Percentiles rank a stretch among this genome's conserved stretches.
Conservation (phyloP, 2,888 invertebrate species). For the Ornithoptera priamus region DNA sequence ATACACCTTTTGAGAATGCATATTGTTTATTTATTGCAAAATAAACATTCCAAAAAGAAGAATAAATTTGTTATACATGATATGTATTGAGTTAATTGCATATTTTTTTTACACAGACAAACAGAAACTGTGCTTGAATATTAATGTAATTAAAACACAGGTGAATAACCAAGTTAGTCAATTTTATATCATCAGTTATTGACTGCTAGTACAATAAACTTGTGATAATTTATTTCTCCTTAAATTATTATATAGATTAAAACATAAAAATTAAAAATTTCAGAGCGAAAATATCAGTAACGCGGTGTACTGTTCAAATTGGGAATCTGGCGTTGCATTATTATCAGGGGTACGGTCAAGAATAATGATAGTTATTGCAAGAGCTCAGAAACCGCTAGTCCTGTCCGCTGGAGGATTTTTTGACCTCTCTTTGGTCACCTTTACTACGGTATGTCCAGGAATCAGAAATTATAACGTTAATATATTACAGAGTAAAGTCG, state of each 20-base stretch:
- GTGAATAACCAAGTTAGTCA: too few species aligned
- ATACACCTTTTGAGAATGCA: neutral
- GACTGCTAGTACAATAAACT: too few species aligned
- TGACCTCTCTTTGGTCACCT: constrained; percentile 39
- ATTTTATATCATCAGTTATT: too few species aligned
- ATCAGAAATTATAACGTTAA: too few species aligned
- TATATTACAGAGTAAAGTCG: too few species aligned
- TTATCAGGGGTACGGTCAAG: constrained; percentile 31
- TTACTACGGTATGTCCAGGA: constrained; percentile 33
- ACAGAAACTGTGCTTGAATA: too few species aligned
- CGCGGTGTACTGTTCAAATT: constrained; percentile 36
- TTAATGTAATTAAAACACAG: too few species aligned
- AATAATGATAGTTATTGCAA: constrained; percentile 32
- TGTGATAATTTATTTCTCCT: too few species aligned
- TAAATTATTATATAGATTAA: too few species aligned
- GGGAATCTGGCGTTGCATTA: constrained; percentile 33
- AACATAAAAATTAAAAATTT: neutral
- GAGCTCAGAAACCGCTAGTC: constrained; percentile 36
- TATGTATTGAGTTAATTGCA: neutral
- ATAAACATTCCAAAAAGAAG: neutral
- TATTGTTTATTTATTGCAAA: neutral
- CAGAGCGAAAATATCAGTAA: constrained; percentile 38
- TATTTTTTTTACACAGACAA: neutral
- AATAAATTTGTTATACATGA: neutral
- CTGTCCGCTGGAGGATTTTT: constrained; percentile 39